phyloP scores from a whole-genome alignment of 2,797 vertebrate genomes.

The Chelon labrosus region DNA sequence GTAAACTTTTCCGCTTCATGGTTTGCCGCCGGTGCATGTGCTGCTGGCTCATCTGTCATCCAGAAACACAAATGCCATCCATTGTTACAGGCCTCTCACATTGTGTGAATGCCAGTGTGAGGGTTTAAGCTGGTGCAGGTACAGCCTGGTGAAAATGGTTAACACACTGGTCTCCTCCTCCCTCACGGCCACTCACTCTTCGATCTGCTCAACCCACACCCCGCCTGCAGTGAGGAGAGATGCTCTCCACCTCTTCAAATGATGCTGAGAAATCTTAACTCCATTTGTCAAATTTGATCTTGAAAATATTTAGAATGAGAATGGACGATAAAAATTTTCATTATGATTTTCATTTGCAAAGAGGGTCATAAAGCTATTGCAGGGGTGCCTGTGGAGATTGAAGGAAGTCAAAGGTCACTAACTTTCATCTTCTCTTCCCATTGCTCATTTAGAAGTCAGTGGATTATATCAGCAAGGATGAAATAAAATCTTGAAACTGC shows the following conservation, averaged over 20 bases:
- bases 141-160: slow-evolving; percentile 55
- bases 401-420: slow-evolving; percentile 26
- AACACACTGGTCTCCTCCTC: slow-evolving; percentile 25
- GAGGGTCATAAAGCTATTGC: not conserved
- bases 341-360: not conserved
- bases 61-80: slow-evolving; percentile 17
- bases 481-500: not conserved
- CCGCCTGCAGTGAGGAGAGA: not conserved
- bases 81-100: slow-evolving; percentile 12
- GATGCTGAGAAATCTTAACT: too few relatives aligned
- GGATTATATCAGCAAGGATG: not conserved
- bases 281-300: not conserved
- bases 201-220: slow-evolving; percentile 18
- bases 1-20: not conserved
- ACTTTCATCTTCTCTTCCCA: slow-evolving; percentile 1
- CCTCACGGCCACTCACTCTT: slow-evolving; percentile 18
- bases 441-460: not conserved
- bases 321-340: not conserved
- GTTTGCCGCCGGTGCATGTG: slow-evolving; percentile 5
- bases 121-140: slow-evolving; percentile 28
- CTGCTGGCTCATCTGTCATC: not conserved
- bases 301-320: not conserved
- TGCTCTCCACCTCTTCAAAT: not conserved
- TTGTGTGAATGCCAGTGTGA: slow-evolving; percentile 31
- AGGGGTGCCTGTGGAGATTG: not conserved